A percentile compares a stretch with the other conserved stretches of the same genome.
Evolutionary conservation across 2,113 vertebrate genomes (phyloP).

Genomic region (Psilopsiagon aurifrons): DNA sequence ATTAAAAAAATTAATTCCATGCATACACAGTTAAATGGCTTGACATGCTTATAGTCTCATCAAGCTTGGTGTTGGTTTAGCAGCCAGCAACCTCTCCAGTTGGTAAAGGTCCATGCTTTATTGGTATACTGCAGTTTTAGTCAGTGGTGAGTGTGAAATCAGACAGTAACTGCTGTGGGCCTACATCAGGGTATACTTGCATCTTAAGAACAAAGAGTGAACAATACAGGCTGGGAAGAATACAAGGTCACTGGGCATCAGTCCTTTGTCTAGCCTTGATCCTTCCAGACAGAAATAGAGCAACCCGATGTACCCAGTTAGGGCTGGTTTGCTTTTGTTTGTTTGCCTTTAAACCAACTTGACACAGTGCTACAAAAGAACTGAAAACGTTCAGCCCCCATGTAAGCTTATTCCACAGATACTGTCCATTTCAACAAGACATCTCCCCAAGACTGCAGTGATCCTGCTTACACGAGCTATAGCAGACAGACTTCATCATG

Average conservation of each 20-base stretch:
- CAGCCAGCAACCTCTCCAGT: conserved; percentile 45
- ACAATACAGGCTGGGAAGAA: background rate
- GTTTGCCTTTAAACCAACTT: background rate
- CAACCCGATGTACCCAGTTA: background rate
- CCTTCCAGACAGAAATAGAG: conserved; percentile 5
- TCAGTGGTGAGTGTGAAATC: conserved; percentile 47
- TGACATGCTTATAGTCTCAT: conserved; percentile 67
- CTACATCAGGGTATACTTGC: conserved; percentile 19
- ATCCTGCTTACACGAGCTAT: conserved; percentile 52
- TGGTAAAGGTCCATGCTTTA: conserved; percentile 65
- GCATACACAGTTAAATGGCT: conserved; percentile 74
- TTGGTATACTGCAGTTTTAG: conserved; percentile 33
- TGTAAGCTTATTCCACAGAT: conserved; percentile 61
- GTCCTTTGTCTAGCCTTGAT: conserved; percentile 24
- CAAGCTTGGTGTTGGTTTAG: conserved; percentile 65
- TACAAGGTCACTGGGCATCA: conserved; percentile 28
- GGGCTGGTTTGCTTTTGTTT: conserved; percentile 12
- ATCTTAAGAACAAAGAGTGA: conserved; percentile 32
- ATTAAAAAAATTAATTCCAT: conserved; percentile 67
- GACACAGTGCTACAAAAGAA: background rate
- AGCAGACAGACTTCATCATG: background rate
- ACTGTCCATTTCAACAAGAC: conserved; percentile 69
- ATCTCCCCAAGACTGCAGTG: conserved; percentile 58
- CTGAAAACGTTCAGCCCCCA: background rate
- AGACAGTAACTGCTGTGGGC: conserved; percentile 70